These are phyloP conservation scores for Molorchus minor DNA, from an alignment of 2,888 invertebrate genomes.

Conservation along the genomic window DNA sequence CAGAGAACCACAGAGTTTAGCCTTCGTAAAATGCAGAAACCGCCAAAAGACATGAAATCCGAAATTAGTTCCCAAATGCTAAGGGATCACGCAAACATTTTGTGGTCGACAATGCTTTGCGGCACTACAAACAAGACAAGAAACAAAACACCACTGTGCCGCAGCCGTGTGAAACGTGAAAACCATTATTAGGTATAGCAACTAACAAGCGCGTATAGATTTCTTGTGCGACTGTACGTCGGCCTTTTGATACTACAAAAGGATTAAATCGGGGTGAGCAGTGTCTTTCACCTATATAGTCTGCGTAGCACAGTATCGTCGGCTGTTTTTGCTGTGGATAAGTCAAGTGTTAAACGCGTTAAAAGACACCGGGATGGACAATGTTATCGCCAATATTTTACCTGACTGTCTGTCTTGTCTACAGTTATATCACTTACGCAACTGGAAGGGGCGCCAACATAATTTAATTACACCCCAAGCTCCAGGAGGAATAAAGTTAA, in stretches of 20 bases:
- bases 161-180: slow-evolving; percentile 44
- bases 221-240: slow-evolving; percentile 28
- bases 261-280: slow-evolving; percentile 44
- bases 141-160: slow-evolving; percentile 37
- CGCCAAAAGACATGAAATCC: no score
- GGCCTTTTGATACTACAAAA: slow-evolving; percentile 38
- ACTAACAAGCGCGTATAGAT: slow-evolving; percentile 32
- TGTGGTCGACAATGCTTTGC: slow-evolving; percentile 39
- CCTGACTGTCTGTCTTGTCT: slow-evolving; percentile 40
- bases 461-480: no score
- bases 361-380: slow-evolving; percentile 42
- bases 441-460: slow-evolving; percentile 31
- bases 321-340: slow-evolving; percentile 40
- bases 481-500: no score
- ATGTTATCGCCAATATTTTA: slow-evolving; percentile 29
- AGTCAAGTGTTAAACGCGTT: slow-evolving; percentile 55
- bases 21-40: no score
- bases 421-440: slow-evolving; percentile 34
- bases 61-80: no score
- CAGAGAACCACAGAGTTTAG: no score
- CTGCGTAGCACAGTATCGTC: slow-evolving; percentile 31
- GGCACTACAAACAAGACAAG: slow-evolving; percentile 38
- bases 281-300: no score
- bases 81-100: no score
- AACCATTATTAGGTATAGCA: slow-evolving; percentile 19